Conservation (phyloP, 2,797 vertebrate genomes). For the Rhodeus uyekii region DNA sequence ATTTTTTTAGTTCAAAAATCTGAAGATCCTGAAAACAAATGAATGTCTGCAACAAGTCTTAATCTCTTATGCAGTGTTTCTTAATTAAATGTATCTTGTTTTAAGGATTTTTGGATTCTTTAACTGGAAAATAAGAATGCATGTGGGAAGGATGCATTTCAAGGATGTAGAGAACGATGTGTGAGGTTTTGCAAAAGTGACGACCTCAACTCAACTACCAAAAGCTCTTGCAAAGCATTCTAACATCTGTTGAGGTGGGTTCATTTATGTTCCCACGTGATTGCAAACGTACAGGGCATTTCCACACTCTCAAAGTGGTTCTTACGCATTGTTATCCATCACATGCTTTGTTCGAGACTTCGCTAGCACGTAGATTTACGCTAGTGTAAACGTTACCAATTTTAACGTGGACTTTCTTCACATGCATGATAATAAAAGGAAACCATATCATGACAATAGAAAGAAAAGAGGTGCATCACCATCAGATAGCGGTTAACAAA, state of each 20-base stretch:
- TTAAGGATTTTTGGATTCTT: neutral
- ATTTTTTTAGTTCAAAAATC: no score
- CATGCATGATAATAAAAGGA: neutral
- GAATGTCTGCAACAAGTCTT: neutral
- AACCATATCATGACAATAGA: neutral
- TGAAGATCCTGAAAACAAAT: no score
- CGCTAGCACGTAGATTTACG: neutral
- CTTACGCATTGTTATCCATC: neutral
- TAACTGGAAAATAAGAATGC: neutral
- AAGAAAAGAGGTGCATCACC: neutral
- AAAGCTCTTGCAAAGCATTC: neutral
- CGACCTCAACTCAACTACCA: neutral
- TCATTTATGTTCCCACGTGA: neutral
- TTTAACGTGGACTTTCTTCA: neutral
- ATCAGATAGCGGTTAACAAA: conserved; percentile 27
- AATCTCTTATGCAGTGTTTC: neutral
- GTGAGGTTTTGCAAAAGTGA: neutral
- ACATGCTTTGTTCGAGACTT: no score
- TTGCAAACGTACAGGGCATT: neutral
- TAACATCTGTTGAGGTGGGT: neutral
- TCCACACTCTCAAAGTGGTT: neutral
- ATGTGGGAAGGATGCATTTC: neutral
- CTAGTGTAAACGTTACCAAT: neutral
- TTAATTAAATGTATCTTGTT: neutral
- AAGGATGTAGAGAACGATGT: neutral